These are phyloP conservation scores for Hypothenemus hampei DNA, from an alignment of 1,140 invertebrate species.

Conservation along the genomic window DNA sequence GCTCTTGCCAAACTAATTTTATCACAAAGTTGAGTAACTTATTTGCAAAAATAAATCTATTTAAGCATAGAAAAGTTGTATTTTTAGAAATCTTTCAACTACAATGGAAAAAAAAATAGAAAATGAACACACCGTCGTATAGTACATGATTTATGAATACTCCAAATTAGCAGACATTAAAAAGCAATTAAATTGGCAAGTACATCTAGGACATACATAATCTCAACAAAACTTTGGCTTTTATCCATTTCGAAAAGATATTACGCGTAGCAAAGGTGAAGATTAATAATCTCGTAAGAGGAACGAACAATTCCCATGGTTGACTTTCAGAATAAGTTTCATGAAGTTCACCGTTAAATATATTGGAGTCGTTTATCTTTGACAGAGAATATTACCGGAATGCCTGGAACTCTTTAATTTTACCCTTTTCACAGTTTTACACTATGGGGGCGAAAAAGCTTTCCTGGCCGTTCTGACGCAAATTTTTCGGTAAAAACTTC, in stretches of 20 bases:
- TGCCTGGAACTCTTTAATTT: constrained; percentile 19
- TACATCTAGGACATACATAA: too few relatives aligned
- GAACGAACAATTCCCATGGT: constrained; percentile 27
- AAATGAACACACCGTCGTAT: too few relatives aligned
- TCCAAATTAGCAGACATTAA: too few relatives aligned
- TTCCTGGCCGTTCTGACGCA: background rate
- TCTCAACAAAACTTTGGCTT: too few relatives aligned
- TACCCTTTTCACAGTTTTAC: constrained; percentile 19
- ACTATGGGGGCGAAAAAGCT: background rate
- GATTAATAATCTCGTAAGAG: constrained; percentile 25
- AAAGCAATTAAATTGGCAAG: too few relatives aligned
- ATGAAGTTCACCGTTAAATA: constrained; percentile 22
- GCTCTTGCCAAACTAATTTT: too few relatives aligned
- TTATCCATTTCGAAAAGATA: constrained; percentile 13
- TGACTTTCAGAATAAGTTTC: constrained; percentile 26
- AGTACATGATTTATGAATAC: too few relatives aligned
- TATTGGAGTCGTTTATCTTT: constrained; percentile 24
- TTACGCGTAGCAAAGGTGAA: constrained; percentile 24
- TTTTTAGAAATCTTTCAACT: too few relatives aligned
- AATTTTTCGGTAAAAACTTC: background rate
- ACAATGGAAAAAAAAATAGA: too few relatives aligned
- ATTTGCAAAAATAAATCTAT: too few relatives aligned
- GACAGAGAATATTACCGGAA: constrained; percentile 24
- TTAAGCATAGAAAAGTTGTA: too few relatives aligned
- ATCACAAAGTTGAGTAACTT: too few relatives aligned